These are phyloP conservation scores for Lochmaea capreae DNA, from an alignment of 2,888 invertebrate species.

Conservation along the genomic window DNA sequence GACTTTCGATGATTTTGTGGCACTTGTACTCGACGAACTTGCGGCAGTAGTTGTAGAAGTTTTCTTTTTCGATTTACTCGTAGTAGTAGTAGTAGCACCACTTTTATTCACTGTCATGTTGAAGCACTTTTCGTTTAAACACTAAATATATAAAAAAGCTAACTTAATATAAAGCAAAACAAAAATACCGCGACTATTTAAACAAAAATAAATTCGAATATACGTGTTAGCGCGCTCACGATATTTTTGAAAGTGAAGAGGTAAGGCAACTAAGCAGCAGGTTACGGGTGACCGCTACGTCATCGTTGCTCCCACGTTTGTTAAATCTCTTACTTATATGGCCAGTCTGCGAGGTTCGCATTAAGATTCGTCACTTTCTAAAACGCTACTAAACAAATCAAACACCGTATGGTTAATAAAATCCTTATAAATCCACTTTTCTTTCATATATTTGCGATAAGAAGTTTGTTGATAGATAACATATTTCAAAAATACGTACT, in stretches of 20 bases:
- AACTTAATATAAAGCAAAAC: slow-evolving; percentile 43
- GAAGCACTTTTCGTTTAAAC: slow-evolving; percentile 30
- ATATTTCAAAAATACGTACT: slow-evolving; percentile 1
- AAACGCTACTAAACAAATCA: slow-evolving; percentile 26
- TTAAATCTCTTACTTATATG: slow-evolving; percentile 61
- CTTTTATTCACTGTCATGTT: slow-evolving; percentile 61
- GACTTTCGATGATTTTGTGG: slow-evolving; percentile 51
- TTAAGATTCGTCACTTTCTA: slow-evolving; percentile 57
- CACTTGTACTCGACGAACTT: slow-evolving; percentile 47
- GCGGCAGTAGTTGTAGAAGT: slow-evolving; percentile 38
- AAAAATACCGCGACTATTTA: slow-evolving; percentile 46
- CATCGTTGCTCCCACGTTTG: slow-evolving; percentile 55
- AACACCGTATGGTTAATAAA: slow-evolving; percentile 28
- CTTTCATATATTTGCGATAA: slow-evolving; percentile 10
- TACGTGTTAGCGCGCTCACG: slow-evolving; percentile 52
- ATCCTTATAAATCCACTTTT: slow-evolving; percentile 10
- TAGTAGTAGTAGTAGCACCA: slow-evolving; percentile 40
- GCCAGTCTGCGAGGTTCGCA: slow-evolving; percentile 53
- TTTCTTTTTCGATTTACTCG: slow-evolving; percentile 56
- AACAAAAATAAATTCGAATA: slow-evolving; percentile 32
- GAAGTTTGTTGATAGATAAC: background rate
- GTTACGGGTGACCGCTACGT: slow-evolving; percentile 51
- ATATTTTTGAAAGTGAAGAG: slow-evolving; percentile 52
- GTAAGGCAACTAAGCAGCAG: slow-evolving; percentile 48
- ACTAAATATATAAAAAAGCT: slow-evolving; percentile 32